These are phyloP conservation scores for Nemapogon koenigi DNA, from an alignment of 2,888 invertebrate genomes.

Conservation along the genomic window DNA sequence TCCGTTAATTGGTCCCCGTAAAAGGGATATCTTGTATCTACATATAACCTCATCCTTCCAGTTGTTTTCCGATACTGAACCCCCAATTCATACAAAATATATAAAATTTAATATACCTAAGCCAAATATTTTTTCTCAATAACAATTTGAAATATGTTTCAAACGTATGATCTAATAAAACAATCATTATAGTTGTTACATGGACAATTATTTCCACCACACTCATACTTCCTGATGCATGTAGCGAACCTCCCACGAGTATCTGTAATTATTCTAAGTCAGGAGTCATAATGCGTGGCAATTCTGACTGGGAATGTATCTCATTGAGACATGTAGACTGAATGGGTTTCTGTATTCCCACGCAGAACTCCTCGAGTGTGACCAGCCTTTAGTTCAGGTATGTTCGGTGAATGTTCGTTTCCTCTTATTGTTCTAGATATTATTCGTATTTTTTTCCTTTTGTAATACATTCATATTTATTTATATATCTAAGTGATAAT, in stretches of 20 bases:
- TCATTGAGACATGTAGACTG: conserved; percentile 30
- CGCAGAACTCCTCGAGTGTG: conserved; percentile 48
- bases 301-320: conserved; percentile 13
- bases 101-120: no score
- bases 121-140: no score
- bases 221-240: neutral
- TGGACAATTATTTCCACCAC: neutral
- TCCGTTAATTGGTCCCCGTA: conserved; percentile 62
- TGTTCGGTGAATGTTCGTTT: conserved; percentile 1
- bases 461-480: no score
- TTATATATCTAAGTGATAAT: no score
- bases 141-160: no score
- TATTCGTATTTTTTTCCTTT: no score
- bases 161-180: no score
- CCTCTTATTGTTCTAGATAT: no score
- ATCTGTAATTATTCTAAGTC: conserved; percentile 23
- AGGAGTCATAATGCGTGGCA: conserved; percentile 28
- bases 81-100: no score
- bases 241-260: conserved; percentile 25
- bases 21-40: conserved; percentile 62
- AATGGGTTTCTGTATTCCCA: conserved; percentile 39
- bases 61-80: conserved; percentile 31
- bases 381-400: conserved; percentile 20
- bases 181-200: no score
- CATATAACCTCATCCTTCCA: conserved; percentile 40